A percentile compares a stretch with the other conserved stretches of the same genome.
Conservation (phyloP, 2,888 invertebrate genomes). For the Eupithecia subumbrata region DNA sequence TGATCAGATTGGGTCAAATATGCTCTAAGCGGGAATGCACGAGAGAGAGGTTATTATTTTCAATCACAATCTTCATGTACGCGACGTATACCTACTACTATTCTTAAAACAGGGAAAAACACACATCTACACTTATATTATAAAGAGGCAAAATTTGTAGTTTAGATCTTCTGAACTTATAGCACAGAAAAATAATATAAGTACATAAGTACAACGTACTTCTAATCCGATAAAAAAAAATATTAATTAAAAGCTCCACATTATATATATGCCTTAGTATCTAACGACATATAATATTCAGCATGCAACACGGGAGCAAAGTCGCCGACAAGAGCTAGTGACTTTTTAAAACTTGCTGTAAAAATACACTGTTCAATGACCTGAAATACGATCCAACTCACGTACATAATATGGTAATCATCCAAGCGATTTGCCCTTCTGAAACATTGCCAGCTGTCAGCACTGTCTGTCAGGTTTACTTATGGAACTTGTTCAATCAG, state of each 20-base stretch:
- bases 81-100: background rate
- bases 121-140: no score
- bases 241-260: background rate
- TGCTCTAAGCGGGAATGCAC: background rate
- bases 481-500: background rate
- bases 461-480: background rate
- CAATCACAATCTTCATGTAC: background rate
- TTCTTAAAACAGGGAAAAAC: background rate
- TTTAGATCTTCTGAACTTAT: no score
- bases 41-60: background rate
- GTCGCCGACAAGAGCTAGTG: background rate
- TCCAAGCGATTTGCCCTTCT: slow-evolving; percentile 5
- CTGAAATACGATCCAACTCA: background rate
- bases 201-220: no score
- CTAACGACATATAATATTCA: background rate
- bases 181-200: background rate
- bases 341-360: background rate
- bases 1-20: no score
- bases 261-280: background rate
- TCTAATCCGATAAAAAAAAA: no score
- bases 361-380: slow-evolving; percentile 6
- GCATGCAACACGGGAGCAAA: background rate
- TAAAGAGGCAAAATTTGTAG: no score
- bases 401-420: background rate
- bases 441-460: background rate